Evolutionary conservation across 2,888 invertebrate genomes (phyloP).

Genomic region (Pantelozetes paolii): DNA sequence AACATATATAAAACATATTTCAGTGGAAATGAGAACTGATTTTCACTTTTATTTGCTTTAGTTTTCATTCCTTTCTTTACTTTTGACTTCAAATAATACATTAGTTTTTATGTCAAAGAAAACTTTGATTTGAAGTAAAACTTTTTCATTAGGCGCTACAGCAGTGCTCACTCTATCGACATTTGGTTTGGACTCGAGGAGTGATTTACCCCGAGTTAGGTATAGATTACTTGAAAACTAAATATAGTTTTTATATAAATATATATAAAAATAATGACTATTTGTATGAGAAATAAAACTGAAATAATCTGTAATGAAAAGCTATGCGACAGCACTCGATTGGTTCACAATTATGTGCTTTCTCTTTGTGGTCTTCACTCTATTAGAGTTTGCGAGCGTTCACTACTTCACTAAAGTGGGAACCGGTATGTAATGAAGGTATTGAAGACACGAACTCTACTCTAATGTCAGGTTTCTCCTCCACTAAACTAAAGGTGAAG

Average conservation of each 20-base stretch:
- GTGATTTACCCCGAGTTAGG: conserved; percentile 82
- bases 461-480: not conserved
- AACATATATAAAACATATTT: too few relatives aligned
- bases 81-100: not conserved
- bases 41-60: too few relatives aligned
- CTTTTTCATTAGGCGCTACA: conserved; percentile 65
- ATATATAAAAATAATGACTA: too few relatives aligned
- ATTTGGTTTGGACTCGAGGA: conserved; percentile 79
- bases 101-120: not conserved
- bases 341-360: conserved; percentile 91
- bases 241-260: not conserved
- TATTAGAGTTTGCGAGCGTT: conserved; percentile 90
- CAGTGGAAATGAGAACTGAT: too few relatives aligned
- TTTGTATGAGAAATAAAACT: too few relatives aligned
- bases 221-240: not conserved
- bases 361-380: conserved; percentile 83
- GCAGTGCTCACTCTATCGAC: conserved; percentile 89
- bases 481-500: conserved; percentile 33
- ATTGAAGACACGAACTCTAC: not conserved
- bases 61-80: too few relatives aligned
- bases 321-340: conserved; percentile 85
- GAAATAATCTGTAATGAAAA: not conserved
- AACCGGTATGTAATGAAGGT: conserved; percentile 42
- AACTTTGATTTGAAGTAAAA: conserved; percentile 6
- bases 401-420: conserved; percentile 60